Evolutionary conservation across 2,888 invertebrate genomes (phyloP).

Genomic region (Synergus itoensis): DNA sequence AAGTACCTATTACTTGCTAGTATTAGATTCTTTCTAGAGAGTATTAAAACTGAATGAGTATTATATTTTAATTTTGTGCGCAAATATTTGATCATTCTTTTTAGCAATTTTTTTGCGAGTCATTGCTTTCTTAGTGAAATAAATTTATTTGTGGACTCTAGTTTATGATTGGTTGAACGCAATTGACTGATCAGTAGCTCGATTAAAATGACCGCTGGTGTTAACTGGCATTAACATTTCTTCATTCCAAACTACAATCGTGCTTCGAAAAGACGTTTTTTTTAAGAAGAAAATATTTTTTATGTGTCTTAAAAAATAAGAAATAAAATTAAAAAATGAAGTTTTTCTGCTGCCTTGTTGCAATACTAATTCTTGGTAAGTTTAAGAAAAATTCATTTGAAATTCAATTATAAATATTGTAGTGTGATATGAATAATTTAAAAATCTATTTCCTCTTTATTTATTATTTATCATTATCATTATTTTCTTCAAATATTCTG

Average conservation of each 20-base stretch:
- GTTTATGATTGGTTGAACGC: slow-evolving; percentile 35
- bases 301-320: not conserved
- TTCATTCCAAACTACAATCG: slow-evolving; percentile 20
- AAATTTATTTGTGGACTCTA: slow-evolving; percentile 23
- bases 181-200: slow-evolving; percentile 38
- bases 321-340: slow-evolving; percentile 8
- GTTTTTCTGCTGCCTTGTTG: not conserved
- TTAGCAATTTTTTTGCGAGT: not conserved
- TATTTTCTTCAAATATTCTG: not conserved
- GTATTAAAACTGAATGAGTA: not conserved
- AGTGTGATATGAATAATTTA: not conserved
- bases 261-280: not conserved
- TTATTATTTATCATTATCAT: not conserved
- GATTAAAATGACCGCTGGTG: slow-evolving; percentile 37
- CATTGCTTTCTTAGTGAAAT: slow-evolving; percentile 7
- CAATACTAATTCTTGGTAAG: slow-evolving; percentile 22
- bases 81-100: too few relatives aligned
- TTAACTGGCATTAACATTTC: slow-evolving; percentile 21
- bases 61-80: not conserved
- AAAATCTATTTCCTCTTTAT: not conserved
- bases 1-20: not conserved
- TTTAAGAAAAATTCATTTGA: not conserved
- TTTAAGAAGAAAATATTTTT: not conserved
- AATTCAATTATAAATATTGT: not conserved
- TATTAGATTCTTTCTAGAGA: not conserved